Evolutionary conservation across 1,140 invertebrate species (phyloP), one percentile per base, ranked within the genome.

Genomic region (Calliphora vicina): DNA sequence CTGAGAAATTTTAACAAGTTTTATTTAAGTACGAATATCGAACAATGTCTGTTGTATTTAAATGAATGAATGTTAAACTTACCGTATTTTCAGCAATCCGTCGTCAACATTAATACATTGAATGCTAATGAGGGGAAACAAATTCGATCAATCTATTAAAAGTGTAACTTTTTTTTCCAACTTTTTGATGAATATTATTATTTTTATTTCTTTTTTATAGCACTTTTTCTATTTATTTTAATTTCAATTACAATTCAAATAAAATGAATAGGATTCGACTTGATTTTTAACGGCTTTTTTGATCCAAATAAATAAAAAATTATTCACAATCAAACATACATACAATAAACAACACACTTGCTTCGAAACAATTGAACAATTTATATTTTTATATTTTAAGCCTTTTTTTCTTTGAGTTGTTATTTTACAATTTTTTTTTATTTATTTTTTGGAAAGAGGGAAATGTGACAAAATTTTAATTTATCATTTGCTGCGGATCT

Each of bases 61-160:
- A 74, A 74, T 74, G 23, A 27, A 73, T 73, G 0, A 35, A 35
- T 29, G n/a, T 72, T 72, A 26, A n/a, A 74, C 72, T 74, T 29
- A 74, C 72, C 72, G 12, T 35, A 13, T 74, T 74, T 74, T 74
- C 27, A 74, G 72, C 72, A 74, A 74, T 17, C 29, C 10, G 27
- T 29, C 25, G 27, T 35, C 10, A 35, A 74, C 13, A 35, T 74
- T 74, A 74, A n/a, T 74, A 35, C 72, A 74, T 74, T 74, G 72
- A 74, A 74, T 74, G 72, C 27, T 35, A 74, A 74, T 74, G 72
- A 74, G 2, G 72, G 72, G 72, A 35, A 29, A 35, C n/a, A 35
- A 74, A 35, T 74, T 50, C 12, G 17, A 50, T 50, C 17, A 12
- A 50, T 50, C 13, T 17, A 45, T 45, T 6, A 45, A 45, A 45